Percentiles rank a stretch among this genome's conserved stretches.
phyloP scores from a whole-genome alignment of 2,888 invertebrate genomes.

The Acrobeloides nanus region DNA sequence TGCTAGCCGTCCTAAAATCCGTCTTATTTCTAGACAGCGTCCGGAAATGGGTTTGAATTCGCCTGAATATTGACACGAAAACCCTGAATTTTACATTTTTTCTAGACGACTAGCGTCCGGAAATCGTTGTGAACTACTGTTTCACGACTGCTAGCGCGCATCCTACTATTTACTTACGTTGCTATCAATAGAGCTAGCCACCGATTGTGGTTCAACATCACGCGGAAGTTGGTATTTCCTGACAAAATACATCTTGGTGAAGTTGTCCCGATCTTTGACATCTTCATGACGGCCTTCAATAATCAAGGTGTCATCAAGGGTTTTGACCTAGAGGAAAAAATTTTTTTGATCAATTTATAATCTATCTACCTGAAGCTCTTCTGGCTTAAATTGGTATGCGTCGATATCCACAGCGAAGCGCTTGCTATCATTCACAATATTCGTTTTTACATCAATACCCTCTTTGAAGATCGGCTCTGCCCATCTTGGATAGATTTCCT shows the following conservation, averaged over 20 bases:
- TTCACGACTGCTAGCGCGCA: no score
- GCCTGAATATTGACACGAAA: no score
- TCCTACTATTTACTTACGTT: conserved; percentile 27
- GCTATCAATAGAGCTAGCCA: conserved; percentile 41
- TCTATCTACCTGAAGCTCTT: conserved; percentile 48
- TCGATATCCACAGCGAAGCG: conserved; percentile 50
- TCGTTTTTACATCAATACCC: conserved; percentile 46
- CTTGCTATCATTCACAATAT: conserved; percentile 41
- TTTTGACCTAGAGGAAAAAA: conserved; percentile 34
- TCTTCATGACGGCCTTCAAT: conserved; percentile 52
- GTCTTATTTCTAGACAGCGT: no score
- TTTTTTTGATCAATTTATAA: background rate
- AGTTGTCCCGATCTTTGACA: conserved; percentile 44
- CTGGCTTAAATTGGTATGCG: conserved; percentile 51
- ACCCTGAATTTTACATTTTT: no score
- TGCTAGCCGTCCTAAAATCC: no score
- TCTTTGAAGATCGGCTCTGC: conserved; percentile 47
- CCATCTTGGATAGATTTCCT: conserved; percentile 49
- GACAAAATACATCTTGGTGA: conserved; percentile 51
- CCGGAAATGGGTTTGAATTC: no score
- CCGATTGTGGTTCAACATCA: conserved; percentile 42
- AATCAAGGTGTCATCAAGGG: conserved; percentile 49
- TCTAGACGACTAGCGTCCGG: no score
- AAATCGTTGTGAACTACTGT: no score
- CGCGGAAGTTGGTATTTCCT: conserved; percentile 50